phyloP scores from a whole-genome alignment of 2,113 vertebrate species.

The Dicentrarchus labrax region DNA sequence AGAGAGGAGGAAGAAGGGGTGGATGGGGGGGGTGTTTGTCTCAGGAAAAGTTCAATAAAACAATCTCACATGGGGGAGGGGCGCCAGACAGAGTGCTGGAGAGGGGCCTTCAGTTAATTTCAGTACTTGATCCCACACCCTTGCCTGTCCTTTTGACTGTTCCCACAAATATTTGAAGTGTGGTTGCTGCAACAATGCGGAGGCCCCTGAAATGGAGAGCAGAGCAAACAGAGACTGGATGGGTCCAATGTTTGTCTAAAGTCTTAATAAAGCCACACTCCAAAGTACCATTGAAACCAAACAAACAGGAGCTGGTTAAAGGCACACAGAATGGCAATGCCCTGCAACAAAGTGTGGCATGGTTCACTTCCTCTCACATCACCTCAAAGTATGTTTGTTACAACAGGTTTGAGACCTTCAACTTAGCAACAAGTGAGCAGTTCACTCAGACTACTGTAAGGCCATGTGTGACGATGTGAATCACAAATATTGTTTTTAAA shows the following conservation, averaged over 20 bases:
- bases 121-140: conserved; percentile 81
- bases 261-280: conserved; percentile 83
- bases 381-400: conserved; percentile 25
- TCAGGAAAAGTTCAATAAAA: conserved; percentile 79
- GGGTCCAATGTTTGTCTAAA: conserved; percentile 78
- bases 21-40: neutral
- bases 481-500: conserved; percentile 4
- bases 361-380: conserved; percentile 49
- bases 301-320: conserved; percentile 62
- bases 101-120: conserved; percentile 79
- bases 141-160: conserved; percentile 67
- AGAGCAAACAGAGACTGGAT: conserved; percentile 79
- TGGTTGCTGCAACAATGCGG: conserved; percentile 80
- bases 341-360: conserved; percentile 37
- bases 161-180: conserved; percentile 85
- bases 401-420: neutral
- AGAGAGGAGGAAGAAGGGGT: conserved; percentile 18
- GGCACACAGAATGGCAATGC: conserved; percentile 30
- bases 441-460: neutral
- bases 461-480: neutral
- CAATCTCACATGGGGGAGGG: conserved; percentile 61
- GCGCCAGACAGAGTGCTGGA: conserved; percentile 59
- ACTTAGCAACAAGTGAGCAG: neutral
- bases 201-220: conserved; percentile 74
- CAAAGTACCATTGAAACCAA: conserved; percentile 74